Base-by-base conservation (phyloP, 2,113 vertebrate genomes). In the Petromus typicus region DNA sequence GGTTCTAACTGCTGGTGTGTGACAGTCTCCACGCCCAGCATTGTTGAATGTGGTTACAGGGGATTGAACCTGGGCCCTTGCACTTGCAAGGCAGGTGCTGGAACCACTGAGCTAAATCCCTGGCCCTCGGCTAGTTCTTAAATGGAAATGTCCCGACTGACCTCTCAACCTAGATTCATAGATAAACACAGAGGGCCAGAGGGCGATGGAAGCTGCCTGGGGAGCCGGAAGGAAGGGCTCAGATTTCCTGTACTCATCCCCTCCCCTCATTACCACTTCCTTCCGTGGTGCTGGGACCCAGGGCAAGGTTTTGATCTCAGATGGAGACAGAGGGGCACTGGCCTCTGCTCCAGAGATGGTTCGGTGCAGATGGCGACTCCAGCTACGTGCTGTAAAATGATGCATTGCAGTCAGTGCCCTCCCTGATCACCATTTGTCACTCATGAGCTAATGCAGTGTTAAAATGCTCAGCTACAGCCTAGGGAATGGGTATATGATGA, bases 41-140 rank as follows among this genome's bases (percentile, higher is more conserved):
- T n/a, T n/a, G n/a, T n/a, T n/a, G n/a, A n/a, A n/a, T n/a, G n/a
- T n/a, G n/a, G n/a, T n/a, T n/a, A n/a, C n/a, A n/a, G n/a, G n/a
- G n/a, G n/a, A n/a, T n/a, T n/a, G n/a, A n/a, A n/a, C n/a, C n/a
- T n/a, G n/a, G n/a, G n/a, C n/a, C n/a, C n/a, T n/a, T n/a, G n/a
- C n/a, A n/a, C n/a, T n/a, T n/a, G n/a, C n/a, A n/a, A n/a, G n/a
- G n/a, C n/a, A n/a, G n/a, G n/a, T n/a, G n/a, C n/a, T n/a, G n/a
- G n/a, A n/a, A n/a, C n/a, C n/a, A n/a, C n/a, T n/a, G n/a, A n/a
- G n/a, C n/a, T n/a, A n/a, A n/a, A n/a, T n/a, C n/a, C n/a, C n/a
- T n/a, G n/a, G n/a, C n/a, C n/a, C n/a, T 30, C 80, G 83, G 89
- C 73, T 92, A 73, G 67, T 57, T 92, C 40, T 82, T 92, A 86